These are phyloP conservation scores for Meliscaeva auricollis DNA, from an alignment of 2,888 invertebrate genomes.

Conservation along the genomic window DNA sequence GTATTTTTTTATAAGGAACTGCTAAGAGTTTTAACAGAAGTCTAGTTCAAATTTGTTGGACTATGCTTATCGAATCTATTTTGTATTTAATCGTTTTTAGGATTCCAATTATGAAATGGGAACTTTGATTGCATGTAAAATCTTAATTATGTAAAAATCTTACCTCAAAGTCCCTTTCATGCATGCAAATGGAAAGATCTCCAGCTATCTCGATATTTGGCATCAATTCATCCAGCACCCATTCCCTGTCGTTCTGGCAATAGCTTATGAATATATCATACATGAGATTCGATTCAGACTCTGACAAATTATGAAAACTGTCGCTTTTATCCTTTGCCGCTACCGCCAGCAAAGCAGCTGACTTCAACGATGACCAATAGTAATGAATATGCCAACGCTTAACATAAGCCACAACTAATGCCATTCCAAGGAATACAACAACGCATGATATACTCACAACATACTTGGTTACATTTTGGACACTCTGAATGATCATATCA, in stretches of 20 bases:
- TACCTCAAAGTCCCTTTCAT: constrained; percentile 89
- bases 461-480: constrained; percentile 77
- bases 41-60: too few relatives aligned
- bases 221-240: constrained; percentile 87
- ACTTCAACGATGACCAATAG: constrained; percentile 86
- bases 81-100: too few relatives aligned
- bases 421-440: constrained; percentile 75
- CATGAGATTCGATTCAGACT: constrained; percentile 80
- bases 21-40: too few relatives aligned
- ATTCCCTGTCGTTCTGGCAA: constrained; percentile 87
- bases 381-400: constrained; percentile 86
- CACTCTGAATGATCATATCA: constrained; percentile 62
- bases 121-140: too few relatives aligned
- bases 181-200: constrained; percentile 87
- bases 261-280: constrained; percentile 90
- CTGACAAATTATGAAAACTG: constrained; percentile 78
- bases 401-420: constrained; percentile 82
- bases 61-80: too few relatives aligned
- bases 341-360: constrained; percentile 86
- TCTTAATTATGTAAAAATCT: too few relatives aligned
- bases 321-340: constrained; percentile 84
- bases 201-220: constrained; percentile 87
- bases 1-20: too few relatives aligned
- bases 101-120: too few relatives aligned
- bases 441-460: constrained; percentile 77